phyloP scores from a whole-genome alignment of 2,797 vertebrate genomes.

The Jordanella pulchra region DNA sequence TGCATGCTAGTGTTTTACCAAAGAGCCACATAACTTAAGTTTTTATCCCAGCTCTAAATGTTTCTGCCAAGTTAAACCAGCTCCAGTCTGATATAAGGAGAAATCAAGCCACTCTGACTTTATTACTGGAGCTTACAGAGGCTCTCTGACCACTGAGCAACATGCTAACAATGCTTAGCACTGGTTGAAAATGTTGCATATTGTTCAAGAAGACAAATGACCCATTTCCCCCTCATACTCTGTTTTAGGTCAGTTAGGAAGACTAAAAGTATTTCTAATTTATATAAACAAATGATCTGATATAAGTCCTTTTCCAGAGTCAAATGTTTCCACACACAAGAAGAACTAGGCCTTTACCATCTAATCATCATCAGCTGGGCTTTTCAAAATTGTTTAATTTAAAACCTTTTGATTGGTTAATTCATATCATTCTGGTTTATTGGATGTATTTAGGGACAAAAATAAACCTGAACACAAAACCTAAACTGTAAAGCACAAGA shows the following conservation, averaged over 20 bases:
- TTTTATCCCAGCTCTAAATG: neutral
- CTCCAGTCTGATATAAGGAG: neutral
- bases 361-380: neutral
- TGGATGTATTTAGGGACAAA: neutral
- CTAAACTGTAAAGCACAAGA: too few species aligned
- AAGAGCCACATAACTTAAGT: neutral
- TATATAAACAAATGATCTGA: neutral
- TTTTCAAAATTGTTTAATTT: neutral
- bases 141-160: neutral
- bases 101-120: neutral
- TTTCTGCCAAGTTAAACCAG: slow-evolving; percentile 4
- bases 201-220: neutral
- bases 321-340: neutral
- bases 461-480: too few species aligned
- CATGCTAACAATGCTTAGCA: neutral
- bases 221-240: neutral
- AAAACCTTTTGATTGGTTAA: neutral
- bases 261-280: neutral
- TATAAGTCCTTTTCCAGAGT: neutral
- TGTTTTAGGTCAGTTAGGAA: neutral
- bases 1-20: neutral
- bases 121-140: neutral
- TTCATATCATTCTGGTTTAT: neutral
- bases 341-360: neutral
- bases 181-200: neutral